Base-by-base conservation (phyloP, 1,140 invertebrate genomes). In the Calephelis nemesis region DNA sequence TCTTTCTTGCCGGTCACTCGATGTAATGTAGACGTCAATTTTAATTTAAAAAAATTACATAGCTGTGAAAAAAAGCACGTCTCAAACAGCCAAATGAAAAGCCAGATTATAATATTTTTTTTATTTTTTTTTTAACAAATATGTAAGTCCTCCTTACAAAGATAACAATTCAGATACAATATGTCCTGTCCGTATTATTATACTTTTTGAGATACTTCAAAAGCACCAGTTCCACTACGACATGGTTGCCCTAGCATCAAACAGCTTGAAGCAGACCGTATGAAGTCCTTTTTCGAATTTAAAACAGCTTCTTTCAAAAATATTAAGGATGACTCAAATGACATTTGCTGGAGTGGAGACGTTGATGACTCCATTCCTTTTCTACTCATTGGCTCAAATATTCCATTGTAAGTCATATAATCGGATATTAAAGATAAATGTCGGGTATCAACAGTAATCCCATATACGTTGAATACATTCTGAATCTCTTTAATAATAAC, bases 331-430 rank as follows among this genome's bases (percentile, higher is more conserved):
- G 98, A 98, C 91, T 99, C 99, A 82, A 99, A 99, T 4, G 97
- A 98, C 96, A 99, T 99, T 92, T 99, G 98, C 85, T 99, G 99
- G 3, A 99, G 88, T 0, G 98, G 97, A 5, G 98, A 99, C 0
- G 97, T 93, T 49, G 95, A 97, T 30, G 94, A 94, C 75, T 96
- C 95, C 94, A 99, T 98, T 7, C 97, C 97, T 82, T 94, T 95
- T 42, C 98, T 93, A 88, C 96, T 99, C 84, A 99, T 95, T 0
- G 98, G 97, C 81, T 96, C 95, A 79, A 97, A 99, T 9, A 92
- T 92, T 0, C 99, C 99, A 82, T 97, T 96, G 78, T 95, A 98
- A 0, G 98, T 99, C 98, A 99, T 99, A 84, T 99, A 99, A 92
- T 99, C 98, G 0, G 98, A 97, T 67, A 99, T 95, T 0, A 99